Evolutionary conservation across 1,140 invertebrate genomes (phyloP).

Genomic region (Aricia agestis): DNA sequence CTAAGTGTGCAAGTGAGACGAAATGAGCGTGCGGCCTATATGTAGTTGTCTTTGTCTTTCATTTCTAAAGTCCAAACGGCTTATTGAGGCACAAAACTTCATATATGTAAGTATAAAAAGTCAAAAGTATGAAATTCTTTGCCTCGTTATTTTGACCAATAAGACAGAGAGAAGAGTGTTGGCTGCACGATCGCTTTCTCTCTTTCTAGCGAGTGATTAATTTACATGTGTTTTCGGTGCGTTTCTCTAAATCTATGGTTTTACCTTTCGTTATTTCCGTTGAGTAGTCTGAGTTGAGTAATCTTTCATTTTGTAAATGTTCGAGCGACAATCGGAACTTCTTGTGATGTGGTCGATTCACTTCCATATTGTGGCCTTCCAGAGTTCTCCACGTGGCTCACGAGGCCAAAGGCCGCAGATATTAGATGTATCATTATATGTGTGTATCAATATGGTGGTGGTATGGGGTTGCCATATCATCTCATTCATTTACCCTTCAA

Average conservation of each 20-base stretch:
- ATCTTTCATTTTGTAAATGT: slow-evolving; percentile 29
- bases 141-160: too few relatives aligned
- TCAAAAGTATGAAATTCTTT: background rate
- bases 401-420: slow-evolving; percentile 49
- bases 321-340: slow-evolving; percentile 45
- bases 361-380: slow-evolving; percentile 68
- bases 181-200: too few relatives aligned
- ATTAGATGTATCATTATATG: slow-evolving; percentile 49
- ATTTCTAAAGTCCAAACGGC: too few relatives aligned
- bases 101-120: too few relatives aligned
- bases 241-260: background rate
- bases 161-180: too few relatives aligned
- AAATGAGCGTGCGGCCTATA: too few relatives aligned
- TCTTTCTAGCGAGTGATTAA: too few relatives aligned
- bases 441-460: slow-evolving; percentile 69
- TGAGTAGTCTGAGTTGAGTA: slow-evolving; percentile 14
- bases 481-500: slow-evolving; percentile 64
- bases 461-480: slow-evolving; percentile 71
- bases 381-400: slow-evolving; percentile 74
- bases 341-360: slow-evolving; percentile 48
- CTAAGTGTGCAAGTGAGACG: too few relatives aligned
- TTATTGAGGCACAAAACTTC: slow-evolving; percentile 17
- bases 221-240: background rate
- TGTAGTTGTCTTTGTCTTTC: too few relatives aligned
- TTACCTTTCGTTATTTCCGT: background rate